Evolutionary conservation across 2,113 vertebrate species (phyloP).

Genomic region (Bubo bubo): DNA sequence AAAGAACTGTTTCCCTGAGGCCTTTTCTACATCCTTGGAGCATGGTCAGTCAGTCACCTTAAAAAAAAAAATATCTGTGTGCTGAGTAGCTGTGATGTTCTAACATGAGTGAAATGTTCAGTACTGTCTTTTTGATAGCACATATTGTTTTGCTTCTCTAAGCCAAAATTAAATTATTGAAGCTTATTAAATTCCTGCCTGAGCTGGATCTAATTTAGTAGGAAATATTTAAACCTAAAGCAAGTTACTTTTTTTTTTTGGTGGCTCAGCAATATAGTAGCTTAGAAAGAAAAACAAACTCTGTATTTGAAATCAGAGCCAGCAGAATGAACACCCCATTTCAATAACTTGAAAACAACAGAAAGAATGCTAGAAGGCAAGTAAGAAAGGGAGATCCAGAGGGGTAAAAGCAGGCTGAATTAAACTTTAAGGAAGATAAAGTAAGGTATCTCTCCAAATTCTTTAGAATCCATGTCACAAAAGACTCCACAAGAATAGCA

Average conservation of each 20-base stretch:
- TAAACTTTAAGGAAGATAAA: constrained; percentile 30
- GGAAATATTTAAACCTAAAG: constrained; percentile 66
- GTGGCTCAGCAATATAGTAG: constrained; percentile 23
- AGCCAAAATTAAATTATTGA: constrained; percentile 53
- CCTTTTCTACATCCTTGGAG: background rate
- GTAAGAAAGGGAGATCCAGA: background rate
- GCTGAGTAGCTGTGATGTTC: constrained; percentile 10
- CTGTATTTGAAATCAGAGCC: constrained; percentile 7
- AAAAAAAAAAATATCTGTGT: background rate
- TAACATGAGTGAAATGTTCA: background rate
- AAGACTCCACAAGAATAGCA: background rate
- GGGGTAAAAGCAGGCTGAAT: constrained; percentile 1
- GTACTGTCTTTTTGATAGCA: constrained; percentile 14
- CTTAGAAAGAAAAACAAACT: constrained; percentile 27
- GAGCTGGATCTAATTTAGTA: constrained; percentile 53
- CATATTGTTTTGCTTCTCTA: constrained; percentile 37
- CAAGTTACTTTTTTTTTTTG: constrained; percentile 4
- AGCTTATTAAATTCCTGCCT: constrained; percentile 49
- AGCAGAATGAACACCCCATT: background rate
- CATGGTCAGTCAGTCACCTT: background rate
- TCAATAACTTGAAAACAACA: background rate
- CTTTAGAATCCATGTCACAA: constrained; percentile 44
- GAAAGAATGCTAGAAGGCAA: background rate
- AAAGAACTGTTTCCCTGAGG: background rate
- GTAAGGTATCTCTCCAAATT: background rate